Evolutionary conservation across 2,888 invertebrate species (phyloP), one percentile per base, ranked within the genome.

Genomic region (Calliopum simillimum): DNA sequence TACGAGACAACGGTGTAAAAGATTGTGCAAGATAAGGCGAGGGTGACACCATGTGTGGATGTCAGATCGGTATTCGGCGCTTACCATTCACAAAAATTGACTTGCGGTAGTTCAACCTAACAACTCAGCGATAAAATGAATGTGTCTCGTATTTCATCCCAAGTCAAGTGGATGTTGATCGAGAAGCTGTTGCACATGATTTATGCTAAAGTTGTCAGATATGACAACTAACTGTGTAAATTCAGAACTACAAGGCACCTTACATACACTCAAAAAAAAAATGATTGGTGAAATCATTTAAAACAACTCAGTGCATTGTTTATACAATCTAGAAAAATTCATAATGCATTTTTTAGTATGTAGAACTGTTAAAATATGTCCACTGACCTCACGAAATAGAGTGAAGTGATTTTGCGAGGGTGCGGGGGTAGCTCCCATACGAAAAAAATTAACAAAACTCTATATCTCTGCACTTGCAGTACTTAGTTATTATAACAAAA

Each of bases 151-250:
- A 64, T 64, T 49, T 64, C 64, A 56, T 66, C 44, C 21, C 44
- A 66, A 46, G 44, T 66, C 66, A 66, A 46, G 61, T 64, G 64
- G 43, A 64, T 53, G 51, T 41, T 43, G 64, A 64, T 53, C 64
- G 41, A 41, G 64, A 53, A 41, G 51, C 68, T 71, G 66, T 71
- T 74, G 71, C 69, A 73, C 68, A 76, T 80, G 81, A 82, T 82
- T 80, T 82, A 82, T 81, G 77, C 74, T 72, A 75, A 70, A 76
- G 73, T 77, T 77, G 81, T 82, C 82, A 80, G 81, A 82, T 79
- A 79, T 81, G 82, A 81, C 81, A 81, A 74, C 76, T 71, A 69
- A 71, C 69, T 72, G 71, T 74, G 72, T 73, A 70, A 72, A 41
- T 67, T 72, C 70, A 68, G 67, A 70, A 63, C 49, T 33, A 33